Base-by-base conservation (phyloP, 1,140 invertebrate genomes). In the Eupeodes corollae region DNA sequence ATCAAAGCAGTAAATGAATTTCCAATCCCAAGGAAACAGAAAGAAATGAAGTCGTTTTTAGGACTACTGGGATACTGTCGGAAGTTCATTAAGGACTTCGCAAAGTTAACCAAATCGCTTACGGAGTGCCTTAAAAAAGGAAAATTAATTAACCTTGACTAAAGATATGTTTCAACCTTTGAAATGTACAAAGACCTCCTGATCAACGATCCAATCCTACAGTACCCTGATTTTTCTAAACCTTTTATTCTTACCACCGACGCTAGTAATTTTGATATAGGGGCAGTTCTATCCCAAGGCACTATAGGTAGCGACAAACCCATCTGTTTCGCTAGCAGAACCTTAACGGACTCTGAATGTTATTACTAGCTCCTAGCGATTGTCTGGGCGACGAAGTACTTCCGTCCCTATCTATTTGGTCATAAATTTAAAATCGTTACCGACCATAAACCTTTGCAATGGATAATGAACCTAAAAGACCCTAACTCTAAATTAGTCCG, bases 371-470 rank as follows among this genome's bases (percentile, higher is more conserved):
- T 61, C 8, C 47, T 69, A 13, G 60, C 54, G 0, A 55, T 67
- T 0, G 50, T 77, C 15, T 61, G 57, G 49, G 64, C 64, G 2
- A 56, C 70, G 2, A 59, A 71, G 51, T 54, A 71, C 41, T 74
- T 73, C 48, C 31, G 65, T 47, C 59, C 58, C 14, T 70, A 69
- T 51, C n/a, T 70, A 2, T 64, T 52, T 30, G 63, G 65, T 8
- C 39, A 41, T 39, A 51, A 51, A 52, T 70, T 70, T 37, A 56
- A 13, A 12, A 32, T 53, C 6, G 30, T 42, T 2, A 53, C 52
- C 1, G 50, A 52, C 30, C 42, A 51, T 33, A 34, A 40, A 44
- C 46, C 50, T 13, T 18, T 54, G 3, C 41, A 47, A 49, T 71
- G 64, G 61, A 48, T 77, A 35, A 57, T 57, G 47, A 51, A 50